phyloP scores from a whole-genome alignment of 2,888 invertebrate species.

The Stegophylla sp. region DNA sequence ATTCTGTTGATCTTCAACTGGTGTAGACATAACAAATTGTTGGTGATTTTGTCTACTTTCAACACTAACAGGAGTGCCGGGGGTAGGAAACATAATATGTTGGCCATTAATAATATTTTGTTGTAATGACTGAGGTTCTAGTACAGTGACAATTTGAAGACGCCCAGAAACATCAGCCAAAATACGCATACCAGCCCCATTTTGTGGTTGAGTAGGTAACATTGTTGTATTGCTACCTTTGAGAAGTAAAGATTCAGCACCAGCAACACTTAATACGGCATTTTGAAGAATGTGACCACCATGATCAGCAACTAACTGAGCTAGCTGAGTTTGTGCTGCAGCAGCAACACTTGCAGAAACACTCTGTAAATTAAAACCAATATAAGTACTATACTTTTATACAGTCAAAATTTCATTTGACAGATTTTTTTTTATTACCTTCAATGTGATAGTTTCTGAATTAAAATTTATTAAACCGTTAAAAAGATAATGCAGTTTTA shows the following conservation, averaged over 20 bases:
- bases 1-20: conserved; percentile 61
- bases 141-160: conserved; percentile 52
- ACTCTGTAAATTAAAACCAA: conserved; percentile 48
- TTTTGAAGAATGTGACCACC: conserved; percentile 63
- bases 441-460: too few species aligned
- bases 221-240: conserved; percentile 59
- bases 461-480: too few species aligned
- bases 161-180: conserved; percentile 62
- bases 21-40: conserved; percentile 47
- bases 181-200: conserved; percentile 62
- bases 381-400: too few species aligned
- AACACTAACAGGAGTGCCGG: conserved; percentile 50
- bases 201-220: conserved; percentile 60
- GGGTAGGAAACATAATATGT: conserved; percentile 49
- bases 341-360: conserved; percentile 63
- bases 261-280: conserved; percentile 62
- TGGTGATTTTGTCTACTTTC: conserved; percentile 56
- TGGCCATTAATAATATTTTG: conserved; percentile 56
- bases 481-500: too few species aligned
- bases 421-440: too few species aligned
- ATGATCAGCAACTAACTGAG: conserved; percentile 63
- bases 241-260: conserved; percentile 62
- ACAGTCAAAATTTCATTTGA: too few species aligned
- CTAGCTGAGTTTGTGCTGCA: conserved; percentile 63
- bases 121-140: conserved; percentile 55